Base-by-base conservation (phyloP, 2,113 vertebrate genomes). In the Ctenodactylus gundi region DNA sequence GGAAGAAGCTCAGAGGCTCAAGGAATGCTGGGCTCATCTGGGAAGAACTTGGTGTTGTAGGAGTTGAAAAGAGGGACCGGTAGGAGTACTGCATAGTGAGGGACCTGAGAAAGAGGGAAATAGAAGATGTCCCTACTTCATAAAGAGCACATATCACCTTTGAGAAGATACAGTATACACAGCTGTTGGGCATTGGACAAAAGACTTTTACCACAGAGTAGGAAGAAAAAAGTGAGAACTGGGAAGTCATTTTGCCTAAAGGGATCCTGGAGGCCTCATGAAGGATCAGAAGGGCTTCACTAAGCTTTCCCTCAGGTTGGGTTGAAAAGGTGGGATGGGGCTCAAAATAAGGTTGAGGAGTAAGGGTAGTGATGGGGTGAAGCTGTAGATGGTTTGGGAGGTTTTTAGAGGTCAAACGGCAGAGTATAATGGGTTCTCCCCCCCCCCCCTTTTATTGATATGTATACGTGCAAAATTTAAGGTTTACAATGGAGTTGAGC, bases 141-240 rank as follows among this genome's bases (percentile, higher is more conserved):
- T 9, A 3, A 3, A 58, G 65, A 62, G 55, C 15, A 9, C 14
- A 3, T 1, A 0, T 10, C 7, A 6, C 60, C 4, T 18, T 55
- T 46, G 68, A 36, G 51, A 51, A 73, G 82, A 21, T 51, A 10
- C 31, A 46, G 34, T 8, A 6, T 20, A 4, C 39, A 3, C 4
- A n/a, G 65, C 41, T 58, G 14, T 27, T n/a, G 57, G 75, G 34
- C 64, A 17, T 41, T 6, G n/a, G 29, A 51, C 25, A 11, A 1
- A 77, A 10, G 34, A 0, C 57, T 3, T 7, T 55, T 8, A 18
- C 13, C n/a, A 49, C 4, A 23, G 49, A 85, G n/a, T 39, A 15
- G 77, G 14, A 20, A 7, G 51, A 57, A 14, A 25, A 2, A 55
- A 8, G 9, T 82, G 67, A 64, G 75, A 76, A 39, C 18, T 6